Conservation (phyloP, 2,888 invertebrate genomes). For the Ophion ellenae region DNA sequence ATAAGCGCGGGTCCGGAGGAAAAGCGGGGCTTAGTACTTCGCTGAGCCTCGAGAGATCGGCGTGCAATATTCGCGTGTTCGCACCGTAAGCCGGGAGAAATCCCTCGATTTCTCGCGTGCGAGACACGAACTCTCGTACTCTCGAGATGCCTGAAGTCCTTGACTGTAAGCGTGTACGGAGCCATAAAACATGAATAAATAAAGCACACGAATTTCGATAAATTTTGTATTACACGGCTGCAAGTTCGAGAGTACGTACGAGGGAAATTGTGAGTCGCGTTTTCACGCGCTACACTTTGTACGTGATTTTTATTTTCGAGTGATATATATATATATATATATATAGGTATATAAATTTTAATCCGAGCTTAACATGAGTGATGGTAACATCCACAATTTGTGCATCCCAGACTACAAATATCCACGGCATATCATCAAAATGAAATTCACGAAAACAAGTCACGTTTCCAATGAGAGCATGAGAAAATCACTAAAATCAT, state of each 20-base stretch:
- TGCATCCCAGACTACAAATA: not conserved
- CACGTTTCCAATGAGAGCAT: too few species aligned
- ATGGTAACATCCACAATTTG: constrained; percentile 21
- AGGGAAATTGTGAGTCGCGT: constrained; percentile 42
- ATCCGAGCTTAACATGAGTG: constrained; percentile 25
- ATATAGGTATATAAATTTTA: constrained; percentile 14
- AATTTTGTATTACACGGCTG: constrained; percentile 34
- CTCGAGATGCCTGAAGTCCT: constrained; percentile 39
- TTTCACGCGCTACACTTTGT: constrained; percentile 33
- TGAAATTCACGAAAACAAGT: not conserved
- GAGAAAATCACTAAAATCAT: too few species aligned
- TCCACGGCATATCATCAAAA: not conserved
- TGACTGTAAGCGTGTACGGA: constrained; percentile 29
- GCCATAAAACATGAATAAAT: constrained; percentile 44
- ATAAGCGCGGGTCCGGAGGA: constrained; percentile 42
- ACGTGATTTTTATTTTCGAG: constrained; percentile 21
- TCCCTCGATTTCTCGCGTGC: constrained; percentile 2
- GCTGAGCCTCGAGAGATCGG: constrained; percentile 43
- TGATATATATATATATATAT: not conserved
- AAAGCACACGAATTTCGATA: constrained; percentile 50
- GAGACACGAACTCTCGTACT: constrained; percentile 9
- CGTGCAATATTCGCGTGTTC: constrained; percentile 51
- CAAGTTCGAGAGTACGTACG: constrained; percentile 16
- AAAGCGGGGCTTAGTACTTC: constrained; percentile 23
- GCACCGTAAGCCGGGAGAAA: not conserved